phyloP scores from a whole-genome alignment of 2,113 vertebrate genomes.

The Leiothrix lutea region DNA sequence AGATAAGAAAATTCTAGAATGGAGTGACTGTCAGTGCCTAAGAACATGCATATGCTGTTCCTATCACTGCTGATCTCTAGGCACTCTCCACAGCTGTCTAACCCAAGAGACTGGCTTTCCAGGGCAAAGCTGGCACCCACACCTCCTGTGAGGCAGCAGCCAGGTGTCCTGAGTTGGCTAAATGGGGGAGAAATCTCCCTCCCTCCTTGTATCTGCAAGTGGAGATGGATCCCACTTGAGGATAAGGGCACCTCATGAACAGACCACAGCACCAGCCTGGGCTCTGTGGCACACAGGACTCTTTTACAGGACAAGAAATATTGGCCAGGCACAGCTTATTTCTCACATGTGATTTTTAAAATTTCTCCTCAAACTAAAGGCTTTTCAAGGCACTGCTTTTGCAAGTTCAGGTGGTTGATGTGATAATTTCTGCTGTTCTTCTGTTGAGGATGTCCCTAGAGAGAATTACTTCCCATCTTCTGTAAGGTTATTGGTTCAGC shows the following conservation, averaged over 20 bases:
- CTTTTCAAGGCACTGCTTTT: neutral
- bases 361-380: neutral
- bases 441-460: neutral
- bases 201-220: neutral
- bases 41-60: neutral
- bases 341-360: neutral
- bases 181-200: neutral
- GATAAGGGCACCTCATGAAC: accelerated
- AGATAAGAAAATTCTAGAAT: neutral
- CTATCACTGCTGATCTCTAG: accelerated
- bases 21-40: neutral
- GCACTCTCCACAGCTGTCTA: neutral
- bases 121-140: neutral
- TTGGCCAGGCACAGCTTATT: neutral
- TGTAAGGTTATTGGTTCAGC: neutral
- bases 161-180: neutral
- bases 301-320: neutral
- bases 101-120: accelerated
- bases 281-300: neutral
- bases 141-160: neutral
- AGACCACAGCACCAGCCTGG: accelerated
- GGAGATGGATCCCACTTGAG: no score
- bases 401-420: neutral
- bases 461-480: neutral
- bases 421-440: neutral